Evolutionary conservation across 2,888 invertebrate species (phyloP), one percentile per base, ranked within the genome.

Genomic region (Parnassius apollo): DNA sequence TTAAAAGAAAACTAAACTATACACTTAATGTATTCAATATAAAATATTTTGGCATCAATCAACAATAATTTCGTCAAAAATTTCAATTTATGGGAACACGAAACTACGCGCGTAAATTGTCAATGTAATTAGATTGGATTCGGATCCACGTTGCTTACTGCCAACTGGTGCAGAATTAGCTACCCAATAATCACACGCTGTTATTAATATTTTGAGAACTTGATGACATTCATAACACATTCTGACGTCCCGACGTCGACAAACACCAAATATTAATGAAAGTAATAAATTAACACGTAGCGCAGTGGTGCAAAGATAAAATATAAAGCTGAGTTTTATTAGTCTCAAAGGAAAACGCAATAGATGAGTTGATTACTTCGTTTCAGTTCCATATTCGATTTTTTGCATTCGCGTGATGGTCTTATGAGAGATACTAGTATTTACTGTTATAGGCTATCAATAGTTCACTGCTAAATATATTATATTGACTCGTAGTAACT

Each of bases 161-260:
- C 56, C 61, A 61, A 61, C 25, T 61, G 35, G 22, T 50, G 44
- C 56, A 44, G 13, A 56, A 51, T 56, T 55, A 50, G 55, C 22
- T 13, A 48, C 56, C 56, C 8, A 44, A 61, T 56, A 56, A 57
- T 61, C 51, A 45, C 51, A 35, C 51, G 45, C 52, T 46, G 44
- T 52, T 42, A 61, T 61, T 61, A 57, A 61, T 61, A 56, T 18
- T 59, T 35, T 45, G 25, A 35, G 35, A 35, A 44, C 42, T 35
- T 35, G 53, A 61, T 56, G 61, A 52, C 57, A 51, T 46, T 57
- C 50, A 22, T 50, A 51, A 57, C n/a, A 52, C 46, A 57, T 52
- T 18, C 22, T 46, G 52, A 13, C 35, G 35, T 35, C 35, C 1
- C 35, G 56, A 46, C 35, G 57, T 50, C 51, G 50, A 61, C 45